Base-by-base conservation (phyloP, 2,113 vertebrate genomes). In the Periophthalmodon schlosseri region DNA sequence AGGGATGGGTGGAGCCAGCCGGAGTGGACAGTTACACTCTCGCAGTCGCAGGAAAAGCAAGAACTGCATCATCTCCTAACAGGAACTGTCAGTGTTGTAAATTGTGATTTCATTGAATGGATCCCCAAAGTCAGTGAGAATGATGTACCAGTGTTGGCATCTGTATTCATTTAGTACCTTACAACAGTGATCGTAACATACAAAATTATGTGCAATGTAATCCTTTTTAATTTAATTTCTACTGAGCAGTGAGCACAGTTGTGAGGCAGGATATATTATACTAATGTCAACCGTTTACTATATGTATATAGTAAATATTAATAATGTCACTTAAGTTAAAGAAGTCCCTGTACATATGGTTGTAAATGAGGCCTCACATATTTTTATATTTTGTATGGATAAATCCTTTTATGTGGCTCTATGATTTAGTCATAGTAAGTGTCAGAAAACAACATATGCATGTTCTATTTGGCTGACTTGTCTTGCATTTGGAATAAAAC, bases 311-410 rank as follows among this genome's bases (percentile, higher is more conserved):
- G 87, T 87, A 91, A 92, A 91, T 86, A 92, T 91, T 81, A 89
- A 91, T 90, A 90, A 92, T 90, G 89, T 91, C 88, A 86, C 85
- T 86, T 95, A 94, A 95, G 84, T 95, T 94, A 95, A 94, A 66
- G 82, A 93, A 86, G 84, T 91, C 72, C 39, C 64, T 94, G 93
- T 98, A 97, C 94, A 99, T 98, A 96, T 93, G 74, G 84, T 94
- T 97, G 96, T 97, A 98, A 98, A 98, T 96, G 95, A 96, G 94
- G 94, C 96, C 96, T 93, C 94, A 96, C 94, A 96, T 96, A 96
- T 97, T 97, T 98, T 96, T 98, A 96, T 97, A 96, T 96, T 95
- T 95, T 93, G 91, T 95, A 94, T 92, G 82, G 82, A 92, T 97
- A 96, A 95, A 94, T 94, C 89, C 94, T 88, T 91, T 87, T 90